phyloP scores from a whole-genome alignment of 1,140 invertebrate genomes.

The Hycleus phaleratus region DNA sequence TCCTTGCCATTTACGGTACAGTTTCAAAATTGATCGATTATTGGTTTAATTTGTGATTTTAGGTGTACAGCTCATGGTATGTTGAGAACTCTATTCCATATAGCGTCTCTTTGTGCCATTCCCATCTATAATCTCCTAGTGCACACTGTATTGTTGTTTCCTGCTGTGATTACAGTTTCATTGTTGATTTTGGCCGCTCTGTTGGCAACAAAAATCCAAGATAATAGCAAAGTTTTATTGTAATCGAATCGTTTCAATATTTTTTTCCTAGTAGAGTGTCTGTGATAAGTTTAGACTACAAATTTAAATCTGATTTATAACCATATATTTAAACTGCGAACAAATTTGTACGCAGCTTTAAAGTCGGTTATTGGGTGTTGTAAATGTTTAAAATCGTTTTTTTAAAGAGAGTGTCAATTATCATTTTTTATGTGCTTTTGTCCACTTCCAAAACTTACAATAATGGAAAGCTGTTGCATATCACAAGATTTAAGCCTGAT shows the following conservation, averaged over 20 bases:
- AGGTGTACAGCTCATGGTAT: constrained; percentile 38
- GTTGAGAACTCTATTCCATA: constrained; percentile 34
- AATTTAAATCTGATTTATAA: too few relatives aligned
- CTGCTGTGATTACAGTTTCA: constrained; percentile 31
- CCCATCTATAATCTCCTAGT: constrained; percentile 31
- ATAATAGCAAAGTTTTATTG: constrained; percentile 36
- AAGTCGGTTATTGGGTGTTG: constrained; percentile 1
- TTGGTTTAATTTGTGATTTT: constrained; percentile 14
- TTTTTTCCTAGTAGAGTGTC: constrained; percentile 7
- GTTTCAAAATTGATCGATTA: background rate
- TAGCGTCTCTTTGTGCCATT: constrained; percentile 35
- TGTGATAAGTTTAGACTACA: constrained; percentile 4
- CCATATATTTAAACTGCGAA: too few relatives aligned
- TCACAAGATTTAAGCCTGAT: constrained; percentile 10
- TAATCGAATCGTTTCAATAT: constrained; percentile 13
- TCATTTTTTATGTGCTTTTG: background rate
- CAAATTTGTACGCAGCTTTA: background rate
- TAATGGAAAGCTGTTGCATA: constrained; percentile 9
- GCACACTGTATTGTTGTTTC: constrained; percentile 29
- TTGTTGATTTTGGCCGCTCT: constrained; percentile 30
- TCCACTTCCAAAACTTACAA: background rate
- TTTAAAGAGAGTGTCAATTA: constrained; percentile 6
- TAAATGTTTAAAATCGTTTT: background rate
- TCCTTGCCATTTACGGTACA: constrained; percentile 35
- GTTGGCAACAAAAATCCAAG: constrained; percentile 32